phyloP scores from a whole-genome alignment of 2,888 invertebrate species.

The Sarcophaga caerulescens region DNA sequence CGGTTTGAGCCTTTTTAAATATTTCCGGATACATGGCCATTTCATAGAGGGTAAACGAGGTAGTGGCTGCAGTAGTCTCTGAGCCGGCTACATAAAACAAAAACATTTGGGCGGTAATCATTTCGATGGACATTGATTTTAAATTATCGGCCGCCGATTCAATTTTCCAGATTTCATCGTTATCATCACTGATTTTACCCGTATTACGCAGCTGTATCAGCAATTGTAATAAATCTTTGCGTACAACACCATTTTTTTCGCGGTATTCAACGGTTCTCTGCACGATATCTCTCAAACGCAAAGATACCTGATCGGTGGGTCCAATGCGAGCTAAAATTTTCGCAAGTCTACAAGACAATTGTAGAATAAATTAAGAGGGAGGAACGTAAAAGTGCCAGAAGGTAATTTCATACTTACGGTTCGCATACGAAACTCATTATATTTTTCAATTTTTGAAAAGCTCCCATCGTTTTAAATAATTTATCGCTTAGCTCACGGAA shows the following conservation, averaged over 20 bases:
- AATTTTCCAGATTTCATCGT: slow-evolving; percentile 76
- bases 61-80: slow-evolving; percentile 81
- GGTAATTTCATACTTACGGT: slow-evolving; percentile 47
- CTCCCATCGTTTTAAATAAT: slow-evolving; percentile 25
- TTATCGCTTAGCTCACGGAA: slow-evolving; percentile 72
- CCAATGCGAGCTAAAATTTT: slow-evolving; percentile 71
- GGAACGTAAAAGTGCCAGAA: background rate
- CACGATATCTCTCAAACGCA: slow-evolving; percentile 79
- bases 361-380: background rate
- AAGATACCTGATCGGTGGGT: slow-evolving; percentile 68
- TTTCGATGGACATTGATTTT: slow-evolving; percentile 78
- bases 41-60: slow-evolving; percentile 80
- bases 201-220: slow-evolving; percentile 81
- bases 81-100: slow-evolving; percentile 82
- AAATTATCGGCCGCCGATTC: slow-evolving; percentile 73
- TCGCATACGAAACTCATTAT: slow-evolving; percentile 68
- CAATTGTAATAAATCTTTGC: slow-evolving; percentile 81
- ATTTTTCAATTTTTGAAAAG: slow-evolving; percentile 68
- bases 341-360: slow-evolving; percentile 69
- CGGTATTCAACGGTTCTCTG: slow-evolving; percentile 80
- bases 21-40: slow-evolving; percentile 80
- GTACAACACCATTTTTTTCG: slow-evolving; percentile 78
- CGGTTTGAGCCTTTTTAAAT: slow-evolving; percentile 77
- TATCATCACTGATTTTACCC: slow-evolving; percentile 75
- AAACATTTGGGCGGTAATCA: slow-evolving; percentile 79